Evolutionary conservation across 2,113 vertebrate genomes (phyloP).

Genomic region (Colossoma macropomum): DNA sequence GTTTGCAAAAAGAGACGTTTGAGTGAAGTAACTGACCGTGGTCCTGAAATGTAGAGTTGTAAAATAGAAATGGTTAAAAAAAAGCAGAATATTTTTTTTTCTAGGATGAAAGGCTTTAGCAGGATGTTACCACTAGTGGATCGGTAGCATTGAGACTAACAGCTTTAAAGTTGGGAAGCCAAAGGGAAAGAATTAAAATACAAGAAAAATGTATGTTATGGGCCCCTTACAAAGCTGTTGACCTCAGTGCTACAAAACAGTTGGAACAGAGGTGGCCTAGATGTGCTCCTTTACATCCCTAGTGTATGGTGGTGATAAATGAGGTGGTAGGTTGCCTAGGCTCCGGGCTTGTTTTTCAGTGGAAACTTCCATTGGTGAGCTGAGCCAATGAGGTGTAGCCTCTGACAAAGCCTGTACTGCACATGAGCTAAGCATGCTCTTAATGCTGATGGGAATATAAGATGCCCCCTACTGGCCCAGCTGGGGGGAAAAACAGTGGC

Average conservation of each 20-base stretch:
- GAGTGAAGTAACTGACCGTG: not conserved
- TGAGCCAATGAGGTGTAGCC: not conserved
- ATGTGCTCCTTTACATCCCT: not conserved
- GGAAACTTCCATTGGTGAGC: slow-evolving; percentile 28
- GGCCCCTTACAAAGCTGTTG: not conserved
- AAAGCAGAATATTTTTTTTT: not conserved
- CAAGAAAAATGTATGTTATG: no score
- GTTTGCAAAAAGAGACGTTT: no score
- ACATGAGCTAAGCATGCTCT: not conserved
- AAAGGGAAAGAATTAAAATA: no score
- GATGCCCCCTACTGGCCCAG: not conserved
- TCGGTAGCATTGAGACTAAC: slow-evolving; percentile 1
- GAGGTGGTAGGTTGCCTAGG: not conserved
- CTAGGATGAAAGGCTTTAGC: not conserved
- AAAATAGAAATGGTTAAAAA: not conserved
- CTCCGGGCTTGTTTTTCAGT: slow-evolving; percentile 22
- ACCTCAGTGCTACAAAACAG: not conserved
- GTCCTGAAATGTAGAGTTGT: not conserved
- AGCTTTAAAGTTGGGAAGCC: no score
- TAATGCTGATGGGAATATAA: not conserved
- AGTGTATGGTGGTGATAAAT: not conserved
- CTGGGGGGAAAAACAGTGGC: not conserved
- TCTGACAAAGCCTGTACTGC: not conserved
- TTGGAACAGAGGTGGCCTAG: not conserved
- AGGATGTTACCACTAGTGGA: not conserved